Evolutionary conservation across 2,113 vertebrate species (phyloP).

Genomic region (Tenrec ecaudatus): DNA sequence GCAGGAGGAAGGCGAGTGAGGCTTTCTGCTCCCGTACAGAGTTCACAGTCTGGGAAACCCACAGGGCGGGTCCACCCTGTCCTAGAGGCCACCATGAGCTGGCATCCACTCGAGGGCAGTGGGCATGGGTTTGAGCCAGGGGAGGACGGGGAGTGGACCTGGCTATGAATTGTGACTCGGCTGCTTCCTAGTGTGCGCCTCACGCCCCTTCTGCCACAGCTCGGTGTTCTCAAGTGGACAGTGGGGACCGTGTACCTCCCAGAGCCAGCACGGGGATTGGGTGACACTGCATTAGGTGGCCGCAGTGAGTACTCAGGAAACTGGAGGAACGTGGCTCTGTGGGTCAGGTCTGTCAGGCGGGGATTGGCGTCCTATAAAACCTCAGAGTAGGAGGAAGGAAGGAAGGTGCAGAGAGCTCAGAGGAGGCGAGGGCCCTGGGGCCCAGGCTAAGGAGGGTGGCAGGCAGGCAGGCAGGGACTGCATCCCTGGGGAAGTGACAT

Average conservation of each 20-base stretch:
- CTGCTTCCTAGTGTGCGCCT: background rate
- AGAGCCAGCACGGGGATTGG: background rate
- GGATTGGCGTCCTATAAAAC: background rate
- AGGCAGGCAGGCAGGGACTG: background rate
- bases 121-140: too few species aligned
- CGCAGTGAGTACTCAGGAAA: background rate
- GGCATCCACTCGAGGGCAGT: too few species aligned
- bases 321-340: background rate
- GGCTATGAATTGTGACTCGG: background rate
- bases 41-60: too few species aligned
- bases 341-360: background rate
- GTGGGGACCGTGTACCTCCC: background rate
- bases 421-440: background rate
- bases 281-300: background rate
- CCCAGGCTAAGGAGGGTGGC: background rate
- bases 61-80: too few species aligned
- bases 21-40: too few species aligned
- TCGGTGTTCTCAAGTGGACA: slow-evolving; percentile 22
- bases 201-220: background rate
- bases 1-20: too few species aligned
- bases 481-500: background rate
- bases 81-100: too few species aligned
- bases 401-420: background rate
- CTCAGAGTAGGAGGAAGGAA: background rate
- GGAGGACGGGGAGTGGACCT: background rate